These are phyloP conservation scores for Seira musarum DNA, from an alignment of 2,888 invertebrate species.

Conservation along the genomic window DNA sequence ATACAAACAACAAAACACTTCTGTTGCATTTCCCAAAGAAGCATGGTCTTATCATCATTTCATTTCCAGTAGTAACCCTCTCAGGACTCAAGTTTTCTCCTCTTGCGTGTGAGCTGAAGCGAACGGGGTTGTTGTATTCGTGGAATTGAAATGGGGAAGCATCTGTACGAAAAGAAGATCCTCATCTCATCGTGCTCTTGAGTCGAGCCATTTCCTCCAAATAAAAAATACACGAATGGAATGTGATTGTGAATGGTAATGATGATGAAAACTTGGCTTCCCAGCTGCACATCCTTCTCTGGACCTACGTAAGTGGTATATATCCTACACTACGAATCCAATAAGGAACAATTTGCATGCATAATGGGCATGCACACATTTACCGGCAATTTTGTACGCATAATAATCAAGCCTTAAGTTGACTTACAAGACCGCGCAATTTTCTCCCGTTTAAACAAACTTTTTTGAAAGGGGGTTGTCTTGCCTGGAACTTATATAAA, in stretches of 20 bases:
- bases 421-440: background rate
- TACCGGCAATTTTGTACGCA: conserved; percentile 12
- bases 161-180: background rate
- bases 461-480: background rate
- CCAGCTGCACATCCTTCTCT: conserved; percentile 31
- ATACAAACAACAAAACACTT: background rate
- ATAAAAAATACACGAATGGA: background rate
- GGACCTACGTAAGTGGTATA: too few species aligned
- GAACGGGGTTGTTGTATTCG: background rate
- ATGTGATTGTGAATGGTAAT: conserved; percentile 12
- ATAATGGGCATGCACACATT: conserved; percentile 31
- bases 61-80: too few species aligned
- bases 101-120: background rate
- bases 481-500: background rate
- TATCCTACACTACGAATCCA: background rate
- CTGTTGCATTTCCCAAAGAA: background rate
- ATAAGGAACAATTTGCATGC: conserved; percentile 45
- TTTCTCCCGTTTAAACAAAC: background rate
- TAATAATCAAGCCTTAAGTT: background rate
- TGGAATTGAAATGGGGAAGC: background rate
- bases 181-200: background rate
- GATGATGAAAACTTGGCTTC: background rate
- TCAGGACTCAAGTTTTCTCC: background rate
- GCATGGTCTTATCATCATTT: too few species aligned
- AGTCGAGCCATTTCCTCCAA: background rate